phyloP scores from a whole-genome alignment of 2,113 vertebrate genomes.

The Hippopotamus amphibius region DNA sequence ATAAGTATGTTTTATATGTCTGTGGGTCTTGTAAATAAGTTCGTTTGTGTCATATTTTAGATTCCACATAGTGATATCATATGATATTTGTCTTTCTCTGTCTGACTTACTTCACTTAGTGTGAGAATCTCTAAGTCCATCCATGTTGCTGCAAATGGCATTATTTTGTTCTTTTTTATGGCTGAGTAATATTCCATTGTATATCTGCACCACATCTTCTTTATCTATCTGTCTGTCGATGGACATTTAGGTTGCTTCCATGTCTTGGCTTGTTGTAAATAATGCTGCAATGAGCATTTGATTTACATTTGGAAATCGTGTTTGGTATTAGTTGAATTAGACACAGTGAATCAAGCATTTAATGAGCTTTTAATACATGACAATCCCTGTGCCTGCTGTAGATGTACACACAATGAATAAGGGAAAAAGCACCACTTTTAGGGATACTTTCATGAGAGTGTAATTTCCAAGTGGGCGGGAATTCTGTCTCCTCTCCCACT shows the following conservation, averaged over 20 bases:
- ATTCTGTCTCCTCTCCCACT: accelerated
- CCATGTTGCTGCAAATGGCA: not conserved
- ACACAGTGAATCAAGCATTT: not conserved
- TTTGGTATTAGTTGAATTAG: not conserved
- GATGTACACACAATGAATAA: accelerated
- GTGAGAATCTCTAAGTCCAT: not conserved
- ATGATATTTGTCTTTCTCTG: not conserved
- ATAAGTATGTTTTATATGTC: not conserved
- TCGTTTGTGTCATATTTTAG: too few species aligned
- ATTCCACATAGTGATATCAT: too few species aligned
- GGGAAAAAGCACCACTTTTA: not conserved
- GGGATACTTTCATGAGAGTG: not conserved
- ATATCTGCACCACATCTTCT: too few species aligned
- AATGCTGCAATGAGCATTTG: not conserved
- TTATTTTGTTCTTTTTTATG: not conserved
- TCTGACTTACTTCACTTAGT: not conserved
- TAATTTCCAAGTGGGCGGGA: accelerated
- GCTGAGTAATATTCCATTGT: not conserved
- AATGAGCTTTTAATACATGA: not conserved
- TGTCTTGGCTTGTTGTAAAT: not conserved
- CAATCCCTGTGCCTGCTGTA: not conserved
- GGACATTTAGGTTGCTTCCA: not conserved
- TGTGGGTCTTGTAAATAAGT: not conserved
- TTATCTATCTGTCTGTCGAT: not conserved
- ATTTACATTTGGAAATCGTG: not conserved